Evolutionary conservation across 2,888 invertebrate species (phyloP), one percentile per base, ranked within the genome.

Genomic region (Lamproptera curius): DNA sequence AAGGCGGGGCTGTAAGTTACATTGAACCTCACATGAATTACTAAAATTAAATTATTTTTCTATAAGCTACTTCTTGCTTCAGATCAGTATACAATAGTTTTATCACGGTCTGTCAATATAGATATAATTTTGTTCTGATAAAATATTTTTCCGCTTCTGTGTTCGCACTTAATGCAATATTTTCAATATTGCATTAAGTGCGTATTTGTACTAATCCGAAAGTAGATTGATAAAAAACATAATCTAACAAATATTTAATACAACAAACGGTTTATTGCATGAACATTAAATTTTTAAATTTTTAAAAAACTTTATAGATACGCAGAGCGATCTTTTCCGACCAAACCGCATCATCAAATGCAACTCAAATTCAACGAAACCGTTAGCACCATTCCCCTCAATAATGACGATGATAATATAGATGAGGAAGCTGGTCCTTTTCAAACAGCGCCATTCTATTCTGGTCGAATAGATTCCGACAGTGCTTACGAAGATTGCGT

Each of bases 401-500:
- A 66, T 16, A 50, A 62, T 2, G 70, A 60, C 42, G 42, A 53
- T n/a, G 71, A 69, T 44, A 66, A 70, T 39, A 45, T 57, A 4
- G 57, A 55, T 46, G 49, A 55, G 35, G 63, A 63, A 16, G 11
- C 56, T 34, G 62, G 69, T 28, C 52, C 51, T 35, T 46, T 63
- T 26, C 62, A 59, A 39, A 67, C 54, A 13, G 41, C 62, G 26
- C 56, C 69, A 16, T 54, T 54, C 14, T 63, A 57, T 50, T 69
- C 72, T 39, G 65, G 68, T 50, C 62, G 56, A 47, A 56, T 61
- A 35, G 54, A 66, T 34, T 67, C 68, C 4, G 78, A 82, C 42
- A 73, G 71, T 20, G 61, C 68, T 16, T 73, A 65, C 43, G 86
- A 86, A 54, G 84, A 86, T 53, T 79, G 76, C 72, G 67, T 72